These are phyloP conservation scores for Dicrostonyx torquatus DNA, from an alignment of 2,797 vertebrate genomes.

Conservation along the genomic window DNA sequence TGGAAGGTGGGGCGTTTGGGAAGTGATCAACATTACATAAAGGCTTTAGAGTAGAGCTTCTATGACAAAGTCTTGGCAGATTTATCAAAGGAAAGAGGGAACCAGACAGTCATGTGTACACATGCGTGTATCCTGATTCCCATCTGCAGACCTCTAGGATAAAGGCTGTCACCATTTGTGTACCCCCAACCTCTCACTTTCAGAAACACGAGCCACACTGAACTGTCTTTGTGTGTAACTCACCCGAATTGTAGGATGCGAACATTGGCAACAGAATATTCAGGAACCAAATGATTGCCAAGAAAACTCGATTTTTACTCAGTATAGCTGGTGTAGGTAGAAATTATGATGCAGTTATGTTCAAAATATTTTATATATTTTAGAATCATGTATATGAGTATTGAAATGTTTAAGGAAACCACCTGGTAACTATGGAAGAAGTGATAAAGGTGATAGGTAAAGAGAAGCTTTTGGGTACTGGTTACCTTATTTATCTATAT, in stretches of 20 bases:
- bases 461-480: not conserved
- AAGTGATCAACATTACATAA: not conserved
- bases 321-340: not conserved
- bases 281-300: not conserved
- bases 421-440: not conserved
- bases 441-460: not conserved
- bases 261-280: not conserved
- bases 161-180: not conserved
- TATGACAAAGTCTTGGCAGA: not conserved
- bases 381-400: not conserved
- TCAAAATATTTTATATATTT: not conserved
- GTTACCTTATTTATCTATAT: not conserved
- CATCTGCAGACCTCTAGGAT: not conserved
- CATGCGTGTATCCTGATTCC: too few relatives aligned
- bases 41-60: not conserved
- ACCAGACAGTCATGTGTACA: not conserved
- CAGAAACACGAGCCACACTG: not conserved
- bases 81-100: not conserved
- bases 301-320: not conserved
- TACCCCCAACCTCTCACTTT: not conserved
- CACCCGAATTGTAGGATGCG: not conserved
- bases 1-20: not conserved
- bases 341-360: not conserved
- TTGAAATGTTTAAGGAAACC: not conserved
- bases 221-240: not conserved